Conservation (phyloP, 2,888 invertebrate species). For the Lottia scabra region DNA sequence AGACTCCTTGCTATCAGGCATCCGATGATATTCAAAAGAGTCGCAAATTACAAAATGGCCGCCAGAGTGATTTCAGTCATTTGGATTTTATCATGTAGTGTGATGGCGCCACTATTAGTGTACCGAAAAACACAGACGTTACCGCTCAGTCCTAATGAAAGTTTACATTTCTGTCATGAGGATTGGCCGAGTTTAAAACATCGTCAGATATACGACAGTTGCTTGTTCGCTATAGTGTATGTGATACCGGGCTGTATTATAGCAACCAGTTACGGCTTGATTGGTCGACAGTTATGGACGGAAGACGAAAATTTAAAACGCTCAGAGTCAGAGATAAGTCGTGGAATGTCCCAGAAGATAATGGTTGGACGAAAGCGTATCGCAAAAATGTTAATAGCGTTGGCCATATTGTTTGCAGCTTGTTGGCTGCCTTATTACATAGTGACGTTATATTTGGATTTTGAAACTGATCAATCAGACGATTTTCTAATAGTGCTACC, state of each 20-base stretch:
- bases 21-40: constrained; percentile 79
- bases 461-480: constrained; percentile 56
- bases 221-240: constrained; percentile 82
- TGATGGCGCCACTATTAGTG: constrained; percentile 78
- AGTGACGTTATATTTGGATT: constrained; percentile 77
- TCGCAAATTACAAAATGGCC: constrained; percentile 79
- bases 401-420: constrained; percentile 81
- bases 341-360: constrained; percentile 46
- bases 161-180: constrained; percentile 75
- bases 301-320: constrained; percentile 50
- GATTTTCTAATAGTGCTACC: constrained; percentile 72
- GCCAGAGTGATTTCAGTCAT: constrained; percentile 74
- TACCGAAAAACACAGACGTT: constrained; percentile 65
- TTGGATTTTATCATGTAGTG: constrained; percentile 77
- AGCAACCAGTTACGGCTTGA: constrained; percentile 63
- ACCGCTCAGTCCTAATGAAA: constrained; percentile 41
- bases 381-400: constrained; percentile 80
- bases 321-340: constrained; percentile 49
- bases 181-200: constrained; percentile 73
- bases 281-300: constrained; percentile 71
- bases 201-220: constrained; percentile 76
- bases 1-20: constrained; percentile 78
- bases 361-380: constrained; percentile 80
- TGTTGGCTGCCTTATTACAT: constrained; percentile 86
- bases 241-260: constrained; percentile 77